phyloP scores from a whole-genome alignment of 2,797 vertebrate genomes.

The Rhynchotus rufescens region DNA sequence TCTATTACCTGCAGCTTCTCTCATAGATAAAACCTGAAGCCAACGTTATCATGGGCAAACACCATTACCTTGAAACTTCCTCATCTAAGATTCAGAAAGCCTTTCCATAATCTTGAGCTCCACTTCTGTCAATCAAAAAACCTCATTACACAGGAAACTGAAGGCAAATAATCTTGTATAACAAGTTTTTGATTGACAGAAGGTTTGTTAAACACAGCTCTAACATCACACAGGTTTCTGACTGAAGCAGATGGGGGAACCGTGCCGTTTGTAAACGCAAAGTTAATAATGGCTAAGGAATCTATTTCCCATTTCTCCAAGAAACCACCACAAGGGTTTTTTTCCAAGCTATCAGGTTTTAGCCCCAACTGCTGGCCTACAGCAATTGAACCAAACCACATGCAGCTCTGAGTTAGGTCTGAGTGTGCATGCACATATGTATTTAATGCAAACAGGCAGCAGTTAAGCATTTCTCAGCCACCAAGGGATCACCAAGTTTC shows the following conservation, averaged over 20 bases:
- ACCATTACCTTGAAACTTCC: constrained; percentile 22
- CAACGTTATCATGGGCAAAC: constrained; percentile 17
- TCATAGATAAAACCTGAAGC: constrained; percentile 11
- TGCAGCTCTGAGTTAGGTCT: neutral
- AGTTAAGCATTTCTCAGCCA: fast-evolving
- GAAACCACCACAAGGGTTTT: neutral
- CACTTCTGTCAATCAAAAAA: constrained; percentile 59
- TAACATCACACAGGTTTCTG: constrained; percentile 17
- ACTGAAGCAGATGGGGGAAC: neutral
- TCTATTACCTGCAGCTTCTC: constrained; percentile 5
- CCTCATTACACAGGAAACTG: constrained; percentile 60
- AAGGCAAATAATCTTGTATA: constrained; percentile 67
- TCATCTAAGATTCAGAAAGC: constrained; percentile 56
- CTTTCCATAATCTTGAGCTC: constrained; percentile 39
- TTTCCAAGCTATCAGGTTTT: neutral
- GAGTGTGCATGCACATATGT: fast-evolving
- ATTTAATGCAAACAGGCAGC: fast-evolving
- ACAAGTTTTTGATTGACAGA: constrained; percentile 60
- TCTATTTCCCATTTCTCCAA: neutral
- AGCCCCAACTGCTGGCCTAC: neutral
- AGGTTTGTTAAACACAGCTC: constrained; percentile 43
- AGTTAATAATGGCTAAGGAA: constrained; percentile 8
- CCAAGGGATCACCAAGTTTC: neutral
- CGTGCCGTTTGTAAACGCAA: neutral
- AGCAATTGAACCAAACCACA: neutral